phyloP scores from a whole-genome alignment of 2,113 vertebrate species.

The Aphyosemion australe region DNA sequence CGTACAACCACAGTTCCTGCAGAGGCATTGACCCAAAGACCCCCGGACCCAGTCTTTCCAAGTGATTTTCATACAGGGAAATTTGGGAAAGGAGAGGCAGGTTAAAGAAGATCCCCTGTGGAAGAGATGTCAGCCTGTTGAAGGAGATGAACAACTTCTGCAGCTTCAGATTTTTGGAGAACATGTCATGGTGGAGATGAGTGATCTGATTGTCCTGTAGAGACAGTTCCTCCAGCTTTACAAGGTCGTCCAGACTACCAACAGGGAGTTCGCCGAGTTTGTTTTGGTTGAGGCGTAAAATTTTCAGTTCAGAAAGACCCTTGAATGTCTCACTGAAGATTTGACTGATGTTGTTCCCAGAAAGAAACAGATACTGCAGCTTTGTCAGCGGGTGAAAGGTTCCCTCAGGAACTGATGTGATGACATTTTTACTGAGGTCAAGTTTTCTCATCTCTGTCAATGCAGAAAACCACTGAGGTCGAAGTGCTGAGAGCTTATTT shows the following conservation, averaged over 20 bases:
- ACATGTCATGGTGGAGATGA: constrained; percentile 78
- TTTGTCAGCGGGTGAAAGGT: constrained; percentile 57
- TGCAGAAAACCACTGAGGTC: constrained; percentile 57
- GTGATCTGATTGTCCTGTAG: constrained; percentile 88
- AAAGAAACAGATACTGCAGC: constrained; percentile 81
- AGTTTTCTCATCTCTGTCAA: constrained; percentile 46
- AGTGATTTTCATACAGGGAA: constrained; percentile 85
- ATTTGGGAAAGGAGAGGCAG: constrained; percentile 82
- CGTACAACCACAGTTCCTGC: constrained; percentile 88
- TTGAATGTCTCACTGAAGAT: constrained; percentile 78
- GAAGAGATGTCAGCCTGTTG: constrained; percentile 84
- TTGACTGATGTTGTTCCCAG: constrained; percentile 81
- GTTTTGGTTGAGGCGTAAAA: constrained; percentile 86
- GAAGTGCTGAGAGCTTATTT: constrained; percentile 75
- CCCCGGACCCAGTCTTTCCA: constrained; percentile 77
- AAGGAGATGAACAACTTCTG: constrained; percentile 88
- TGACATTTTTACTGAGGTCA: constrained; percentile 69
- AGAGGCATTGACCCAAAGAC: constrained; percentile 85
- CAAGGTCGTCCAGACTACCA: constrained; percentile 78
- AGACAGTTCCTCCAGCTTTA: constrained; percentile 83
- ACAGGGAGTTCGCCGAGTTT: constrained; percentile 77
- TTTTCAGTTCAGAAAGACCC: constrained; percentile 79
- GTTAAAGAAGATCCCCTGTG: constrained; percentile 82
- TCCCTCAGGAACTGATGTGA: constrained; percentile 58
- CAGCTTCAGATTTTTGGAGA: constrained; percentile 82